A percentile compares a stretch with the other conserved stretches of the same genome.
phyloP scores from a whole-genome alignment of 2,888 invertebrate species.

The Pomacea canaliculata region DNA sequence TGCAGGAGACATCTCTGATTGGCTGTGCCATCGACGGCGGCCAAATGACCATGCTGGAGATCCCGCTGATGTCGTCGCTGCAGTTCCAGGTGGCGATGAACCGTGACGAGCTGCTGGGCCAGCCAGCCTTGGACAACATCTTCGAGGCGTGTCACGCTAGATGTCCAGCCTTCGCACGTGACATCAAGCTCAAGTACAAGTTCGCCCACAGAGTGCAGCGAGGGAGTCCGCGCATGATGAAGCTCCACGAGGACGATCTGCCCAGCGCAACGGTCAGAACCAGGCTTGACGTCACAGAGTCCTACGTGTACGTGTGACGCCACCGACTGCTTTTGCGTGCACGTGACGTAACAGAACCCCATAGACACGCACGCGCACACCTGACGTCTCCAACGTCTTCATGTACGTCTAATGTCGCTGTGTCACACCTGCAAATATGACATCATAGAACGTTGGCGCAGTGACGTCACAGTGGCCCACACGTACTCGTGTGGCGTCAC shows the following conservation, averaged over 20 bases:
- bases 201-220: slow-evolving; percentile 51
- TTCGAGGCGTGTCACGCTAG: slow-evolving; percentile 43
- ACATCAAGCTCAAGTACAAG: slow-evolving; percentile 57
- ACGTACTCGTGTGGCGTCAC: no score
- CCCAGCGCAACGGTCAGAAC: slow-evolving; percentile 49
- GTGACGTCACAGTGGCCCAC: no score
- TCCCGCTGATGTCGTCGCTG: slow-evolving; percentile 52
- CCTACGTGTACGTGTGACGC: slow-evolving; percentile 49
- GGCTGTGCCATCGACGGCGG: slow-evolving; percentile 1
- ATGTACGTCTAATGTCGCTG: no score
- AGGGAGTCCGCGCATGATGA: slow-evolving; percentile 25
- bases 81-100: slow-evolving; percentile 56
- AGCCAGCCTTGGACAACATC: slow-evolving; percentile 48
- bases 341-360: no score
- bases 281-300: slow-evolving; percentile 43
- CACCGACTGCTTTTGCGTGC: background rate
- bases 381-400: no score
- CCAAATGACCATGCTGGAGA: slow-evolving; percentile 46
- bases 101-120: slow-evolving; percentile 42
- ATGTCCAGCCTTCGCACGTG: slow-evolving; percentile 42
- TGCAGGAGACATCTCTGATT: slow-evolving; percentile 11
- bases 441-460: no score
- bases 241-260: slow-evolving; percentile 42
- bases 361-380: no score
- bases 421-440: no score